phyloP scores from a whole-genome alignment of 2,888 invertebrate genomes.

The Sabatieria punctata region DNA sequence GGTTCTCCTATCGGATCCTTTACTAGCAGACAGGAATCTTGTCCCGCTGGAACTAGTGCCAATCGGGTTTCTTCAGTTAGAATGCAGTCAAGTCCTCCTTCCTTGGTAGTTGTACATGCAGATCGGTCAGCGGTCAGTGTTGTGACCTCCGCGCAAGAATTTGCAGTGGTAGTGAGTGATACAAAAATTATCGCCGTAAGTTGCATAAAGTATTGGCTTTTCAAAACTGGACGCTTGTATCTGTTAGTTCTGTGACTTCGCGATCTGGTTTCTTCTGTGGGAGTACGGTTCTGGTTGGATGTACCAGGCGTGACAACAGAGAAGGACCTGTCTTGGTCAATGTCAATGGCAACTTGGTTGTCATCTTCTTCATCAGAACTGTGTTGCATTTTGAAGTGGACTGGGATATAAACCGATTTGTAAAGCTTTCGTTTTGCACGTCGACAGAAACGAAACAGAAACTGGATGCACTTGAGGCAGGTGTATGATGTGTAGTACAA shows the following conservation, averaged over 20 bases:
- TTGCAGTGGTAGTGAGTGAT: neutral
- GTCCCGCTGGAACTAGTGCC: neutral
- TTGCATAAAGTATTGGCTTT: too few species aligned
- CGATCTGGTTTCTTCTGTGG: too few species aligned
- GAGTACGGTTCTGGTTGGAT: too few species aligned
- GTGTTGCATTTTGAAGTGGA: neutral
- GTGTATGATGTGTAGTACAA: neutral
- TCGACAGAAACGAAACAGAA: neutral
- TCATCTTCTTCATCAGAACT: neutral
- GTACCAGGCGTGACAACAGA: neutral
- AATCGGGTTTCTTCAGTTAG: neutral
- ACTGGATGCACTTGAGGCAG: neutral
- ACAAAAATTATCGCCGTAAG: neutral
- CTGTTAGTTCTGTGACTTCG: too few species aligned
- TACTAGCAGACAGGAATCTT: constrained; percentile 1
- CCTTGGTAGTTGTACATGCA: neutral
- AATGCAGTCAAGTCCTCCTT: neutral
- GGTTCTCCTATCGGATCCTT: neutral
- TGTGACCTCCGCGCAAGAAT: neutral
- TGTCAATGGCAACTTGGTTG: neutral
- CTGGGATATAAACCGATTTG: neutral
- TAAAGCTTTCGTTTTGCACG: neutral
- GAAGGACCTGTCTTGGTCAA: too few species aligned
- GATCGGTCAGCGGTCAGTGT: neutral
- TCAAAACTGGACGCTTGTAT: too few species aligned